These are phyloP conservation scores for Coreoperca whiteheadi DNA, from an alignment of 2,113 vertebrate genomes.

Conservation along the genomic window DNA sequence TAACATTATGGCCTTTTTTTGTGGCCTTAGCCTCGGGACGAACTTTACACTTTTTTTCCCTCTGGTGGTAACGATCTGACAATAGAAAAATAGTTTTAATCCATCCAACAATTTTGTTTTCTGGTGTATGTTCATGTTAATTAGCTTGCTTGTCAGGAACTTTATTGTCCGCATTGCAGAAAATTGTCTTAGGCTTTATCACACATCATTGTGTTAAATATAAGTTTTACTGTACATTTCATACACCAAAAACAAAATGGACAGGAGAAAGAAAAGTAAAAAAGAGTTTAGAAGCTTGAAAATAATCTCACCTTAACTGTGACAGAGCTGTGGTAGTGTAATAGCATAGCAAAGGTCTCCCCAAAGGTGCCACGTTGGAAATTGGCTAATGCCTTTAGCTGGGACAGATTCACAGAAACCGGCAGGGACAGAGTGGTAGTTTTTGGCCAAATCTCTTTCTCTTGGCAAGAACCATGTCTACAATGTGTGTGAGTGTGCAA, in stretches of 20 bases:
- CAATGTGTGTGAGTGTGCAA: neutral
- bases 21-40: neutral
- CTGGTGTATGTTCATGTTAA: no score
- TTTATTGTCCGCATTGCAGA: neutral
- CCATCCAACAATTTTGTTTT: neutral
- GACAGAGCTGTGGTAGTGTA: neutral
- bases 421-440: neutral
- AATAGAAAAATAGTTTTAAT: neutral
- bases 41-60: neutral
- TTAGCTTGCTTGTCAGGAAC: no score
- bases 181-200: neutral
- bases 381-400: neutral
- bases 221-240: neutral
- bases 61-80: neutral
- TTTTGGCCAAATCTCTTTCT: neutral
- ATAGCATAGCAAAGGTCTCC: neutral
- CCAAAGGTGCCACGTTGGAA: neutral
- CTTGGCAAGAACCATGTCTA: neutral
- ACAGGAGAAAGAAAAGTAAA: neutral
- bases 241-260: neutral
- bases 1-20: neutral
- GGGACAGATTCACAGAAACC: neutral
- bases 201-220: neutral
- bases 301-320: neutral
- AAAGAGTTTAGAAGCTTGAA: neutral